Evolutionary conservation across 2,113 vertebrate genomes (phyloP).

Genomic region (Murina feae): DNA sequence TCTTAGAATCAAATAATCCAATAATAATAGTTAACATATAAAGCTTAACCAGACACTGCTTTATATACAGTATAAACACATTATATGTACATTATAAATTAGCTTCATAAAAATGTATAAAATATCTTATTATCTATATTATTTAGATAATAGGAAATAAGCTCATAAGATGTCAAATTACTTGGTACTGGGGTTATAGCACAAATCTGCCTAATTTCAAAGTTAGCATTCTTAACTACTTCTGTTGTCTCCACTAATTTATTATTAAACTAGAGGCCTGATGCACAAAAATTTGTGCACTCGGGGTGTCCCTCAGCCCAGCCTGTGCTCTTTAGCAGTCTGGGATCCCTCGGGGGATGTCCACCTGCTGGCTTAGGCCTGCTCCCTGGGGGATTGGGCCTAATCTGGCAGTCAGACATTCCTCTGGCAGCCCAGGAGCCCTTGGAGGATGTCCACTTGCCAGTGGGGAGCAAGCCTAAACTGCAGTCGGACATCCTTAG

Average conservation of each 20-base stretch:
- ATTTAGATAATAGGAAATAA: background rate
- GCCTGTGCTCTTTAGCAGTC: too few species aligned
- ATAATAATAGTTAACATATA: background rate
- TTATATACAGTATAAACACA: background rate
- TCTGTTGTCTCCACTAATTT: background rate
- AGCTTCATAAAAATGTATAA: background rate
- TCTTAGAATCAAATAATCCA: conserved; percentile 11
- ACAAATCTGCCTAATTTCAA: background rate
- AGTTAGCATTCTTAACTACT: background rate
- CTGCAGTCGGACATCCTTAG: too few species aligned
- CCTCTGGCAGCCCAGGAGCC: too few species aligned
- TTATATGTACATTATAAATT: background rate
- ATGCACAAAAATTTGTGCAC: too few species aligned
- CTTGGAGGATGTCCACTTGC: too few species aligned
- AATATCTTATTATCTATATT: background rate
- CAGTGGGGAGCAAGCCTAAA: too few species aligned
- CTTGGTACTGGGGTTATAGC: background rate
- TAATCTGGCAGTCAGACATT: too few species aligned
- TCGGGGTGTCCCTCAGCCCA: too few species aligned
- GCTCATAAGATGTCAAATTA: background rate
- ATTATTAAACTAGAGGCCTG: too few species aligned
- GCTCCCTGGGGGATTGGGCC: too few species aligned
- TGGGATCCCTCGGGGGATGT: too few species aligned
- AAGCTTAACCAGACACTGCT: background rate
- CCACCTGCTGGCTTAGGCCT: too few species aligned